phyloP scores from a whole-genome alignment of 2,113 vertebrate species.

The Hylia prasina region DNA sequence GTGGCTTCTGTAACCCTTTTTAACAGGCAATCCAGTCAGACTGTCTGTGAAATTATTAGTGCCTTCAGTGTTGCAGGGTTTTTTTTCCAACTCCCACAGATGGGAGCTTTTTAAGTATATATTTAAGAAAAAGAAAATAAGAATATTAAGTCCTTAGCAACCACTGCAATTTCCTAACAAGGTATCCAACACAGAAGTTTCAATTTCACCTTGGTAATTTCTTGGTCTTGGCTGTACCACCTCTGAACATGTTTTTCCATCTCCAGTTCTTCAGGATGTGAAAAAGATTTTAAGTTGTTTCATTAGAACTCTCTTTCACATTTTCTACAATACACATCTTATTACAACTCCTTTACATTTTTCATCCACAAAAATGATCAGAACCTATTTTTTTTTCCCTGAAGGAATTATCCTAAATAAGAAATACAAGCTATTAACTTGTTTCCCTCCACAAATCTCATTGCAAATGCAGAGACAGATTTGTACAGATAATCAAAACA shows the following conservation, averaged over 20 bases:
- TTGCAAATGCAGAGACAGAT: neutral
- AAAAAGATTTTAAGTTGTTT: neutral
- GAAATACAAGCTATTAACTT: neutral
- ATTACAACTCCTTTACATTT: neutral
- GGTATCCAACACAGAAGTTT: neutral
- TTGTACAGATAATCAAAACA: neutral
- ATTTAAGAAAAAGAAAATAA: neutral
- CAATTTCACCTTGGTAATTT: neutral
- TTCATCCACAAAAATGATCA: neutral
- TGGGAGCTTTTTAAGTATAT: neutral
- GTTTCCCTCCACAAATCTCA: neutral
- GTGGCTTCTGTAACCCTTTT: neutral
- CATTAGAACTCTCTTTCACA: neutral
- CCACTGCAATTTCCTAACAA: neutral
- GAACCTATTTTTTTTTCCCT: neutral
- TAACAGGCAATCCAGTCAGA: neutral
- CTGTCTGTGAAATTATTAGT: neutral
- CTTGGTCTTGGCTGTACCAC: neutral
- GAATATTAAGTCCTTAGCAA: neutral
- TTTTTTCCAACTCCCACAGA: neutral
- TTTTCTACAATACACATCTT: neutral
- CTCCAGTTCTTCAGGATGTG: neutral
- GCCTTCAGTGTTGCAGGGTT: neutral
- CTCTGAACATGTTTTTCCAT: neutral
- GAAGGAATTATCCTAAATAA: neutral